phyloP scores from a whole-genome alignment of 2,888 invertebrate species.

The Ophioninae sp. region DNA sequence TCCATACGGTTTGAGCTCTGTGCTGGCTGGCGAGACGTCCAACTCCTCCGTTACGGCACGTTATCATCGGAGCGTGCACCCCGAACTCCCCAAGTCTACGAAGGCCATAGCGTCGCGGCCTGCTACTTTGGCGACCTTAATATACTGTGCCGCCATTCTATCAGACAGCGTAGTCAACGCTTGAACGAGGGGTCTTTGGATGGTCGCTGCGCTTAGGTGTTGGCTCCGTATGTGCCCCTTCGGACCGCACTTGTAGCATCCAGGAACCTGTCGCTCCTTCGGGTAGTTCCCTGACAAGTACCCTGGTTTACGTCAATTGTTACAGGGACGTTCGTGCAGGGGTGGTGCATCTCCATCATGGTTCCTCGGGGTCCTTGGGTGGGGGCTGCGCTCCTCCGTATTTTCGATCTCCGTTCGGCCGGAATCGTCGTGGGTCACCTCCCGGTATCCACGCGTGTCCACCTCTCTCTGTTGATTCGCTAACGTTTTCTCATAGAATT shows the following conservation, averaged over 20 bases:
- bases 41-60: not conserved
- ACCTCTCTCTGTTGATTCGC: not conserved
- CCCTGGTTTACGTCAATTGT: not conserved
- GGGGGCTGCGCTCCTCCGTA: not conserved
- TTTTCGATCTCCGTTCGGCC: too few species aligned
- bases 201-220: too few species aligned
- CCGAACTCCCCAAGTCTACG: constrained; percentile 50
- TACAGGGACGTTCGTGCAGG: not conserved
- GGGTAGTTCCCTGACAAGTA: not conserved
- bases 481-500: not conserved
- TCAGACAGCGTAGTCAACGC: not conserved
- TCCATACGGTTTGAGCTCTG: constrained; percentile 20
- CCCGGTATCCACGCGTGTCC: too few species aligned
- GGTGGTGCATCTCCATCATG: too few species aligned
- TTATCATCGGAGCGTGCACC: constrained; percentile 53
- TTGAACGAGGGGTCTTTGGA: not conserved
- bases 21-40: not conserved
- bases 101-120: constrained; percentile 25
- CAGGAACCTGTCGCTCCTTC: not conserved
- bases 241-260: not conserved
- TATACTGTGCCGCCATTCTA: constrained; percentile 23
- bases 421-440: too few species aligned
- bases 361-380: not conserved
- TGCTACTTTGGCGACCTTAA: constrained; percentile 33
- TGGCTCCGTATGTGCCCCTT: not conserved